These are phyloP conservation scores for Pangasianodon hypophthalmus DNA, from an alignment of 2,113 vertebrate species.

Conservation along the genomic window DNA sequence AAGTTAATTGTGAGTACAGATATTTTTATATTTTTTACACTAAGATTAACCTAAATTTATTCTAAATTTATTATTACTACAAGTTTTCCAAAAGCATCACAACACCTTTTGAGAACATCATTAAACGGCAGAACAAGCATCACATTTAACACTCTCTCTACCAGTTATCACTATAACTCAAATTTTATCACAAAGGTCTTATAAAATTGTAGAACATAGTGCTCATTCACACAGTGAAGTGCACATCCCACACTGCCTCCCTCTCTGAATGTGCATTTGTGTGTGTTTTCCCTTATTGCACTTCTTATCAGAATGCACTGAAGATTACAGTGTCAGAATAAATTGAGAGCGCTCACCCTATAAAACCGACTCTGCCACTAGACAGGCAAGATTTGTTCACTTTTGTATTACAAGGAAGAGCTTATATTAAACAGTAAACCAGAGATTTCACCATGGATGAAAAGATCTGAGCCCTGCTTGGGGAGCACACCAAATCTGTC, in stretches of 20 bases:
- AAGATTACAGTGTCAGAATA: slow-evolving; percentile 33
- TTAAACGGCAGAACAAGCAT: not conserved
- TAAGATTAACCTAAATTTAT: not conserved
- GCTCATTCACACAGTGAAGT: not conserved
- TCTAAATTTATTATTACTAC: not conserved
- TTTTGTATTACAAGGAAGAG: not conserved
- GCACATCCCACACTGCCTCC: not conserved
- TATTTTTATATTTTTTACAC: not conserved
- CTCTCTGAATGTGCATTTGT: not conserved
- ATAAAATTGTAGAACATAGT: not conserved
- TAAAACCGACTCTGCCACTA: not conserved
- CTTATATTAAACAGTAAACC: not conserved
- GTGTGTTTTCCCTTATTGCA: not conserved
- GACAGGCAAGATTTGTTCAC: not conserved
- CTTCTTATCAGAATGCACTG: slow-evolving; percentile 10
- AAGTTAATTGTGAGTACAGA: not conserved
- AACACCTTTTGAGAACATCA: not conserved
- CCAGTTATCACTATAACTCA: not conserved
- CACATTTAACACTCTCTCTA: not conserved
- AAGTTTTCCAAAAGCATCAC: not conserved
- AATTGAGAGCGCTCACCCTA: not conserved
- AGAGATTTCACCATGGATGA: not conserved
- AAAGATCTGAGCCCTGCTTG: not conserved
- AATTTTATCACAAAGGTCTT: not conserved
- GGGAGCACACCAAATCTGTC: not conserved